Percentiles rank a stretch among this genome's conserved stretches.
Evolutionary conservation across 2,797 vertebrate genomes (phyloP).

Genomic region (Parambassis ranga): DNA sequence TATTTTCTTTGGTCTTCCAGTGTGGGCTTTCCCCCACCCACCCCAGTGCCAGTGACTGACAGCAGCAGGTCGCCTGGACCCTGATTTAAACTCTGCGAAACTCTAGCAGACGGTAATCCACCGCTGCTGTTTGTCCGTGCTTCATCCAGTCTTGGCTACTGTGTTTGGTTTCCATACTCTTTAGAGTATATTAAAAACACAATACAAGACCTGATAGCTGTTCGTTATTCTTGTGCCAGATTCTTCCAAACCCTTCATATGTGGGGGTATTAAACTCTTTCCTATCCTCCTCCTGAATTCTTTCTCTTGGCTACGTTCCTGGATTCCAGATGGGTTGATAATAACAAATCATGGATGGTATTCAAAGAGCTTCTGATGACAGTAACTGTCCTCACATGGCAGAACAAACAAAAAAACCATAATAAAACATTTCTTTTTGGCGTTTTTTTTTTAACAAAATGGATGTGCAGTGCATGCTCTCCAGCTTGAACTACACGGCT

Average conservation of each 20-base stretch:
- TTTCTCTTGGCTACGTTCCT: background rate
- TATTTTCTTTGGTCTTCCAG: conserved; percentile 33
- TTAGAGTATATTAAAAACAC: background rate
- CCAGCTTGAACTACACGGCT: background rate
- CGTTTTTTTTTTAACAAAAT: conserved; percentile 6
- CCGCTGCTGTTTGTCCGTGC: conserved; percentile 39
- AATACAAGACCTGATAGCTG: background rate
- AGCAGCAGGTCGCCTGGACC: conserved; percentile 76
- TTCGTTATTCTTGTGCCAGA: background rate
- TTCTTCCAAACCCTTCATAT: background rate
- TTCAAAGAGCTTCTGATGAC: too few species aligned
- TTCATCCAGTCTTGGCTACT: conserved; percentile 45
- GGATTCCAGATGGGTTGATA: background rate
- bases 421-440: background rate
- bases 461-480: background rate
- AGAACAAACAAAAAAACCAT: background rate
- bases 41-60: conserved; percentile 74
- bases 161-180: conserved; percentile 38
- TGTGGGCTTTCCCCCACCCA: conserved; percentile 59
- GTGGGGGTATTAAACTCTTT: background rate
- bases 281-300: background rate
- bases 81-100: conserved; percentile 79
- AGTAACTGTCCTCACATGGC: background rate
- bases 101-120: conserved; percentile 73
- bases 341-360: background rate